These are phyloP conservation scores for Orgyia antiqua DNA, from an alignment of 2,888 invertebrate species.

Conservation along the genomic window DNA sequence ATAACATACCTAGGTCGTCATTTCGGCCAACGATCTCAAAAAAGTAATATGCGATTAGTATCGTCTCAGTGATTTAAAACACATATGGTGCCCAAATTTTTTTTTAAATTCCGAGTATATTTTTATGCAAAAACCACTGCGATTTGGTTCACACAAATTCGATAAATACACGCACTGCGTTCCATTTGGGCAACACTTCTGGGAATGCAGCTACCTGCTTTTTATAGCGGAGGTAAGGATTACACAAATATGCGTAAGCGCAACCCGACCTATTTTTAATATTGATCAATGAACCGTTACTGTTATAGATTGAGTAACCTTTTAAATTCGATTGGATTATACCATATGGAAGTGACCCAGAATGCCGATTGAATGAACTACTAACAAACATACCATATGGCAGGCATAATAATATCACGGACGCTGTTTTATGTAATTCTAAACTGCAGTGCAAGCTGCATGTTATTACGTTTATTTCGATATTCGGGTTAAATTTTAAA, in stretches of 20 bases:
- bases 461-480: no score
- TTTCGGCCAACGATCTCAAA: constrained; percentile 6
- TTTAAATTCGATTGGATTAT: constrained; percentile 48
- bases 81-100: constrained; percentile 32
- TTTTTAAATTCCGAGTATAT: constrained; percentile 27
- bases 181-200: constrained; percentile 52
- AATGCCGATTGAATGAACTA: constrained; percentile 39
- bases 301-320: constrained; percentile 39
- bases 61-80: constrained; percentile 14
- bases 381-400: constrained; percentile 36
- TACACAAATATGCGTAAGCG: constrained; percentile 52
- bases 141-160: constrained; percentile 31
- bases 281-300: constrained; percentile 41
- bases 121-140: constrained; percentile 46
- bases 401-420: no score
- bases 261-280: constrained; percentile 52
- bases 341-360: constrained; percentile 48
- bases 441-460: no score
- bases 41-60: constrained; percentile 5
- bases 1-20: no score
- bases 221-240: constrained; percentile 58
- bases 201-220: constrained; percentile 72
- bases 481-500: no score
- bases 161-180: constrained; percentile 39
- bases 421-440: no score